Percentiles rank a stretch among this genome's conserved stretches.
Evolutionary conservation across 2,888 invertebrate genomes (phyloP).

Genomic region (Ashinkailepas kermadecensis): DNA sequence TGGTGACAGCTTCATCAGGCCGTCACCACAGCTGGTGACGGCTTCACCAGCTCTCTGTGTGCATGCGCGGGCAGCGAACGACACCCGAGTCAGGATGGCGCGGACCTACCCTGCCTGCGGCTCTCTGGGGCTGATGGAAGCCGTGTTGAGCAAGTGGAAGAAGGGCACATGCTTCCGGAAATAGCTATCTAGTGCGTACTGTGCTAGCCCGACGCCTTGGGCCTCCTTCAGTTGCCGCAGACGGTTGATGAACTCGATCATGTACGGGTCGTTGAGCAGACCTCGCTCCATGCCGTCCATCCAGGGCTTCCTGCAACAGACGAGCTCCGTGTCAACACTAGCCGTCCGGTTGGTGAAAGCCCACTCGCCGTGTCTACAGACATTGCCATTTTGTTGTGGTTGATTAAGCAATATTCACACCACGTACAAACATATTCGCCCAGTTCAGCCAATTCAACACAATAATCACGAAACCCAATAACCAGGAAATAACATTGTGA

Average conservation of each 20-base stretch:
- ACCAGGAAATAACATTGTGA: too few relatives aligned
- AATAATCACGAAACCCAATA: too few relatives aligned
- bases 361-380: too few relatives aligned
- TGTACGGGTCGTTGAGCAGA: background rate
- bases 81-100: background rate
- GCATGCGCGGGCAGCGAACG: too few relatives aligned
- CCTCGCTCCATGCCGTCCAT: background rate
- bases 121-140: background rate
- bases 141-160: background rate
- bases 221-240: conserved; percentile 6
- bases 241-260: background rate
- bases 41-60: too few relatives aligned
- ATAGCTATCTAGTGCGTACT: conserved; percentile 10
- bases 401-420: too few relatives aligned
- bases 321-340: too few relatives aligned
- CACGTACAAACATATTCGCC: too few relatives aligned
- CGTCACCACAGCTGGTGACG: too few relatives aligned
- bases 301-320: conserved; percentile 1
- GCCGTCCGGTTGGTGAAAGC: too few relatives aligned
- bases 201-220: background rate
- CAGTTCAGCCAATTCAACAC: background rate
- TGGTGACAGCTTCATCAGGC: too few relatives aligned
- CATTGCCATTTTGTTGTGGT: too few relatives aligned
- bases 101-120: background rate
- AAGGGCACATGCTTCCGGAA: background rate